Evolutionary conservation across 2,888 invertebrate species (phyloP), one percentile per base, ranked within the genome.

Genomic region (Diaphora mendica): DNA sequence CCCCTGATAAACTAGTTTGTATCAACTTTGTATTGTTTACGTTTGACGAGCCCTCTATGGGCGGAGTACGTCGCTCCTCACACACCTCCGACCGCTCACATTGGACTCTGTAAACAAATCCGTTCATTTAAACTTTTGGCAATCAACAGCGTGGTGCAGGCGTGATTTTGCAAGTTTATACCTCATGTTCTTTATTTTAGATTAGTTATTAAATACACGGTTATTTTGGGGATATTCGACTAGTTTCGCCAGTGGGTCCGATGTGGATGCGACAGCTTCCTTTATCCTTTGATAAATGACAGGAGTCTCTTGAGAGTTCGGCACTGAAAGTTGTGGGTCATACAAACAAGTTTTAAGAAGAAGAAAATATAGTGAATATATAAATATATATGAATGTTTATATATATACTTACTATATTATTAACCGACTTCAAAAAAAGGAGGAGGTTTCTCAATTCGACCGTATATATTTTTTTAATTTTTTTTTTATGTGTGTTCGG

Each of bases 101-200:
- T 30, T 55, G 26, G 33, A 35, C 30, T 62, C 33, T 65, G 23
- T 55, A 33, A 62, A 62, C 55, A 69, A 51, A 68, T 55, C 26
- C 64, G 26, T 69, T n/a, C 48, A 67, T 55, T 48, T 62, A 20
- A 59, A 74, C 62, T 77, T 80, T 77, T 69, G 77, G 77, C 68
- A 71, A 42, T 35, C 39, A 67, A 73, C 2, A 73, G 39, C 70
- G 35, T 35, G 20, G 48, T n/a, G 51, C 70, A 15, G 30, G 2
- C 30, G 62, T 44, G 42, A 64, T 44, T 30, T 62, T 8, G 30
- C 17, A 62, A 62, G 17, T 62, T 7, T 17, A 15, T 59, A 62
- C 62, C 30, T 62, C 30, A 30, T 17, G 26, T 59, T 26, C n/a
- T 26, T 59, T 59, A 59, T 15, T 48, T 20, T 48, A 5, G 59